A percentile compares a stretch with the other conserved stretches of the same genome.
Conservation (phyloP, 2,797 vertebrate species). For the Phyllotis vaccarum region DNA sequence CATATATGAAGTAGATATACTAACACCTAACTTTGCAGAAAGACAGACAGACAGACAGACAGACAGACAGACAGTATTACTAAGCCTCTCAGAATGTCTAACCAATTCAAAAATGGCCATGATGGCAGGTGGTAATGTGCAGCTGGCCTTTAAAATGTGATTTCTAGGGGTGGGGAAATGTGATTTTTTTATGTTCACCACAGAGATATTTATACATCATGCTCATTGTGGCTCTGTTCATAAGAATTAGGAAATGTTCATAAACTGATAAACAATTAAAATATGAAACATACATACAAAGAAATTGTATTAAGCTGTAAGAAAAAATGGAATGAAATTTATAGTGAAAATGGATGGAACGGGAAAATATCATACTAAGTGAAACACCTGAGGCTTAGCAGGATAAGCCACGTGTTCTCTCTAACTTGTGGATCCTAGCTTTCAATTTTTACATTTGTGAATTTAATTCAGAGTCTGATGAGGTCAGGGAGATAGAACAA, state of each 20-base stretch:
- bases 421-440: neutral
- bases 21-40: neutral
- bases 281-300: neutral
- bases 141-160: neutral
- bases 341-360: neutral
- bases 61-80: neutral
- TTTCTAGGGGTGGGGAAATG: neutral
- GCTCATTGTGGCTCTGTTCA: neutral
- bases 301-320: neutral
- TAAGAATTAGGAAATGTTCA: neutral
- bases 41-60: no score
- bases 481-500: neutral
- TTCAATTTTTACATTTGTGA: neutral
- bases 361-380: neutral
- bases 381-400: neutral
- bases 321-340: neutral
- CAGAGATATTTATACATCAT: neutral
- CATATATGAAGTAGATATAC: conserved; percentile 40
- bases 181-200: no score
- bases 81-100: neutral
- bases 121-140: neutral
- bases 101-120: neutral
- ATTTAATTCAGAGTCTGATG: neutral
- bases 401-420: neutral
- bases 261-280: neutral